These are phyloP conservation scores for Melanogrammus aeglefinus DNA, from an alignment of 2,797 vertebrate genomes.

Conservation along the genomic window DNA sequence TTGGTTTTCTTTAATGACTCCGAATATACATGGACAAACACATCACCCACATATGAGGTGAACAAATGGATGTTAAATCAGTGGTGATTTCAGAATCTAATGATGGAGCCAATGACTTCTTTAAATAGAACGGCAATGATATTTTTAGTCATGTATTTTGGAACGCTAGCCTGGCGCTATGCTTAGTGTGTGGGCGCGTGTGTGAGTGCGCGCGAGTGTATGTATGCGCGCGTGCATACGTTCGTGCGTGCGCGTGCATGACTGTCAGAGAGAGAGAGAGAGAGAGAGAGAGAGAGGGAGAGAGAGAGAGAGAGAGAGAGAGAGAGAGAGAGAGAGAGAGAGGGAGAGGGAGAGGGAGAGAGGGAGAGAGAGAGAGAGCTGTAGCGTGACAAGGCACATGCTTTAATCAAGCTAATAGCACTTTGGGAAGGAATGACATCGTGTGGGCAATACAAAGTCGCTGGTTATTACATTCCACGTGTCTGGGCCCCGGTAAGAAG, in stretches of 20 bases:
- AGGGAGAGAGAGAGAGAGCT: neutral
- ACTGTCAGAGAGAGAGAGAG: neutral
- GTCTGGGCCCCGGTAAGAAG: conserved; percentile 58
- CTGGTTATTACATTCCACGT: neutral
- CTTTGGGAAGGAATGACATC: neutral
- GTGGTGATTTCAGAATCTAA: neutral
- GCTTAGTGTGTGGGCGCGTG: too few relatives aligned
- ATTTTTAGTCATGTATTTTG: neutral
- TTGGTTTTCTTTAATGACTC: neutral
- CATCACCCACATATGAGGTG: neutral
- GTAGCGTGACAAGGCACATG: neutral
- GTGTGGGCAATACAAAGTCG: neutral
- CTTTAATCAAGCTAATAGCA: conserved; percentile 3
- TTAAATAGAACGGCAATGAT: neutral
- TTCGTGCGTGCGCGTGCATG: neutral
- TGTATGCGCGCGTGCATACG: neutral
- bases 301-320: neutral
- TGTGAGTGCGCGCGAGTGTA: neutral
- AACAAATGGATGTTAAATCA: neutral
- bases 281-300: neutral
- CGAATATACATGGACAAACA: neutral
- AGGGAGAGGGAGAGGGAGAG: too few relatives aligned
- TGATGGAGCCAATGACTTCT: neutral
- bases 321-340: too few relatives aligned
- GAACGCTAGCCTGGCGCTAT: neutral